These are phyloP conservation scores for Morelia viridis DNA, from an alignment of 2,797 vertebrate genomes.

Conservation along the genomic window DNA sequence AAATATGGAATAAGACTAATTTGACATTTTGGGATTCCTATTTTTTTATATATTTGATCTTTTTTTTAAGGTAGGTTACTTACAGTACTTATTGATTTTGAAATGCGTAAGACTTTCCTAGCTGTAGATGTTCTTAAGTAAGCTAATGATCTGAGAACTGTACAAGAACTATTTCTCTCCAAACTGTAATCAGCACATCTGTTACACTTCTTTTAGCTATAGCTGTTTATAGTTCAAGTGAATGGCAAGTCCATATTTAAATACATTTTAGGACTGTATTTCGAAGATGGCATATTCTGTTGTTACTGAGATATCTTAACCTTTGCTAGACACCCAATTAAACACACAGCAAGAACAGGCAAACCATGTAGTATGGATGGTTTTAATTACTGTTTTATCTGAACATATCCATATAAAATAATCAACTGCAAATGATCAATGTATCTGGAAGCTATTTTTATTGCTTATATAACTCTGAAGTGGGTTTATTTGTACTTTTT, in stretches of 20 bases:
- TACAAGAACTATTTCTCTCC: neutral
- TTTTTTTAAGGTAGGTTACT: neutral
- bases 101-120: neutral
- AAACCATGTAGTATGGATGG: neutral
- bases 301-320: neutral
- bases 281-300: neutral
- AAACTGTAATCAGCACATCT: neutral
- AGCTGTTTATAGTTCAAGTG: neutral
- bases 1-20: neutral
- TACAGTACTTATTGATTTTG: neutral
- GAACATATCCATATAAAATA: neutral
- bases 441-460: neutral
- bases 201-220: neutral
- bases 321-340: neutral
- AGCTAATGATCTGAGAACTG: neutral
- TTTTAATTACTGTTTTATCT: neutral
- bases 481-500: neutral
- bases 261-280: neutral
- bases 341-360: neutral
- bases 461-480: neutral
- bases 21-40: neutral
- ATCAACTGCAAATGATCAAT: neutral
- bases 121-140: neutral
- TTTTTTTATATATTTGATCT: neutral
- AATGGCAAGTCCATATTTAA: neutral